phyloP scores from a whole-genome alignment of 2,888 invertebrate genomes.

The Chromoteleia sp. region DNA sequence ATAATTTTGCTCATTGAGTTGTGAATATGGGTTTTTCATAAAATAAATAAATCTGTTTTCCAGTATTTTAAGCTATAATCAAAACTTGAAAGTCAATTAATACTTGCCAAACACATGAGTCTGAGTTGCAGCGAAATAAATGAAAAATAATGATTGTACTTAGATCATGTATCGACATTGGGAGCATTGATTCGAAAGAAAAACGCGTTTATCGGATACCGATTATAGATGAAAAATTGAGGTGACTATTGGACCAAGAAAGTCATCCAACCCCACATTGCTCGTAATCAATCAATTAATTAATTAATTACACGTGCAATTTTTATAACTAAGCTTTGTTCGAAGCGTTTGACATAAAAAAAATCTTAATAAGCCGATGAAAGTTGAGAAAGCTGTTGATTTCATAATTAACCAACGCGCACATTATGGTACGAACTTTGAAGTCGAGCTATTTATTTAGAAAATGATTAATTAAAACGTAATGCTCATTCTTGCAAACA shows the following conservation, averaged over 20 bases:
- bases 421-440: constrained; percentile 30
- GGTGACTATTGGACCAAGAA: constrained; percentile 55
- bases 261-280: constrained; percentile 57
- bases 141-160: constrained; percentile 67
- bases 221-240: constrained; percentile 68
- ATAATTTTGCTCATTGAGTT: background rate
- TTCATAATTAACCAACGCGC: constrained; percentile 14
- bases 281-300: constrained; percentile 56
- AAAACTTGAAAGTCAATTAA: constrained; percentile 49
- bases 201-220: constrained; percentile 67
- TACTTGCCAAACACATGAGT: constrained; percentile 63
- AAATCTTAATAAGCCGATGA: background rate
- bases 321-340: constrained; percentile 5
- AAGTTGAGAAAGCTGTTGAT: background rate
- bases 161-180: constrained; percentile 67
- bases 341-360: background rate
- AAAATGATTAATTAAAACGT: constrained; percentile 58
- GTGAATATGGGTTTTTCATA: background rate
- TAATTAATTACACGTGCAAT: constrained; percentile 18
- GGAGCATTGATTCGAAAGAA: constrained; percentile 64
- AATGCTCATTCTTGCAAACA: constrained; percentile 41
- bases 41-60: constrained; percentile 3
- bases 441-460: constrained; percentile 27
- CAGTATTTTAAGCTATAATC: constrained; percentile 40
- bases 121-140: constrained; percentile 62